Conservation (phyloP, 2,797 vertebrate species). For the Semotilus atromaculatus region DNA sequence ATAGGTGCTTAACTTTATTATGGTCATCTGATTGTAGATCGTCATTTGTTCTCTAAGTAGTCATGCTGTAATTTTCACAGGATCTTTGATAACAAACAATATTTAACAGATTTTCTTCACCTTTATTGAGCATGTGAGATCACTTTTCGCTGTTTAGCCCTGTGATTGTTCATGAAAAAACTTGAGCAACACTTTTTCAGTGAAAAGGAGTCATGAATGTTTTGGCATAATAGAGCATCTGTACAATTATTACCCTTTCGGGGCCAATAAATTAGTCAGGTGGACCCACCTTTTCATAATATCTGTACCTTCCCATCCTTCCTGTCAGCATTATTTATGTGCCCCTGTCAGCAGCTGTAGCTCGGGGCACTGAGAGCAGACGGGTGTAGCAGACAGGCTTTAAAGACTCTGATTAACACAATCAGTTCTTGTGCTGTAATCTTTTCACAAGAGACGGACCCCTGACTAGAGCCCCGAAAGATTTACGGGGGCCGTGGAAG, state of each 20-base stretch:
- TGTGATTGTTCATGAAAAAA: constrained; percentile 27
- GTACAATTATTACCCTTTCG: constrained; percentile 3
- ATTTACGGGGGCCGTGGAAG: not conserved
- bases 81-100: not conserved
- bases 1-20: not conserved
- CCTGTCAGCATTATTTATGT: constrained; percentile 37
- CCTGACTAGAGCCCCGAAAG: not conserved
- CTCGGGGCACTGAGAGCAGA: constrained; percentile 37
- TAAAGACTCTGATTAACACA: constrained; percentile 48
- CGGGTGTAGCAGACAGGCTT: constrained; percentile 38
- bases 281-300: constrained; percentile 39
- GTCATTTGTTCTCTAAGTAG: not conserved
- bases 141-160: constrained; percentile 18
- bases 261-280: constrained; percentile 27
- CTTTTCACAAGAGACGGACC: constrained; percentile 10
- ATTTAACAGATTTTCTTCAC: constrained; percentile 5
- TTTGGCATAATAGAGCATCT: constrained; percentile 24
- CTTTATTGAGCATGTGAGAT: not conserved
- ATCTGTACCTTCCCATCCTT: constrained; percentile 40
- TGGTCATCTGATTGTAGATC: not conserved
- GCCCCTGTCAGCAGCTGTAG: constrained; percentile 24
- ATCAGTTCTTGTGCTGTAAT: constrained; percentile 41
- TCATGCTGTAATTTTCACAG: not conserved
- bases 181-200: not conserved
- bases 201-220: constrained; percentile 10